Evolutionary conservation across 2,797 vertebrate genomes (phyloP), one percentile per base, ranked within the genome.

Genomic region (Apogon talboti): DNA sequence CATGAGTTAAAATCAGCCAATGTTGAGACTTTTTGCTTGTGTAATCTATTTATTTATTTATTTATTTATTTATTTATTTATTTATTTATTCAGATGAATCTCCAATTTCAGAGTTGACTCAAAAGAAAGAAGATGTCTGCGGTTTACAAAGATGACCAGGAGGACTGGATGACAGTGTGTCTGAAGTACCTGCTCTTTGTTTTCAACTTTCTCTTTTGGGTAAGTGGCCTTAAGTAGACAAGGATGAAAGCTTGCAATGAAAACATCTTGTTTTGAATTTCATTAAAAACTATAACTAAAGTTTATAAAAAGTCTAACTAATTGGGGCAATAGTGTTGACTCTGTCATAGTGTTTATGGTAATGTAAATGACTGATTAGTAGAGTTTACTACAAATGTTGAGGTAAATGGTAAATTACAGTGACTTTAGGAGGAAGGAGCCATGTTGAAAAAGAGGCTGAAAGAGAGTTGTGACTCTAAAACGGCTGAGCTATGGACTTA

Each of bases 171-270:
- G 73, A 93, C 92, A 0, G 88, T 95, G 71, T 96, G 94, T 66
- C 91, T 97, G 70, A 97, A 96, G 83, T 96, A 96, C 74, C 86
- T 97, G 41, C 95, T 97, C 30, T 95, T 96, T 68, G 60, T 95
- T 51, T 96, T 96, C 83, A 97, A 96, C 89, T 95, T 96, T 79
- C 92, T 96, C 74, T 97, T 97, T 83, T 97, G 96, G 96, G 95
- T 97, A 86, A 95, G 95, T 93, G 14, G 3, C 40, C 44, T 19
- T 53, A 14, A 14, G 41, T 14, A 48, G 19, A 11, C 14, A 3
- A 48, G 7, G 8, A 28, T 45, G 11, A 43, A 24, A 0, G 47
- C 1, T 16, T 28, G 4, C 0, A 11, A 1, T 18, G 3, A 8
- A 41, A 4, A 18, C 21, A 45, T 0, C 45, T 11, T 40, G 0